A percentile compares a stretch with the other conserved stretches of the same genome.
phyloP scores from a whole-genome alignment of 2,888 invertebrate genomes.

The Andricus quercusramuli region DNA sequence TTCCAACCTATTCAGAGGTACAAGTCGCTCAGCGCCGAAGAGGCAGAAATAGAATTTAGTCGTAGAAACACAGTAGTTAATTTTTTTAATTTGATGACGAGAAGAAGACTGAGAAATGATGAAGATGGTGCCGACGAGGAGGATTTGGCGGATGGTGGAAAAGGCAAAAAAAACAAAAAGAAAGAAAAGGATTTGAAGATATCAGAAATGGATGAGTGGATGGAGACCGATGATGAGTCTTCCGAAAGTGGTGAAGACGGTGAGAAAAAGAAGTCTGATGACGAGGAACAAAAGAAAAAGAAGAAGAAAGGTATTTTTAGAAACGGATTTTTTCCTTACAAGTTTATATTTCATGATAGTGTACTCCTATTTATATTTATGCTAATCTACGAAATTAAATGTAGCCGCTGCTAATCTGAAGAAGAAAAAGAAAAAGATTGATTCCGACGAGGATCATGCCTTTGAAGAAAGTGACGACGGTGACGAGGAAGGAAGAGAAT shows the following conservation, averaged over 20 bases:
- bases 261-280: slow-evolving; percentile 81
- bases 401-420: slow-evolving; percentile 68
- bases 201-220: slow-evolving; percentile 97
- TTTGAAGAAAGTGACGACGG: slow-evolving; percentile 98
- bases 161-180: slow-evolving; percentile 70
- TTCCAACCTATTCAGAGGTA: slow-evolving; percentile 94
- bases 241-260: slow-evolving; percentile 86
- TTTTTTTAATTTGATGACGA: slow-evolving; percentile 96
- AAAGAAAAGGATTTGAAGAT: slow-evolving; percentile 87
- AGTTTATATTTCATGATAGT: neutral
- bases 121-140: slow-evolving; percentile 83
- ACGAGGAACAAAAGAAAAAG: slow-evolving; percentile 82
- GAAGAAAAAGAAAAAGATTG: slow-evolving; percentile 88
- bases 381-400: slow-evolving; percentile 41
- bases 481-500: slow-evolving; percentile 96
- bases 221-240: slow-evolving; percentile 87
- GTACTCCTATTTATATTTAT: slow-evolving; percentile 13
- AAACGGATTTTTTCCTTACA: too few relatives aligned
- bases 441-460: slow-evolving; percentile 87
- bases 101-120: slow-evolving; percentile 90
- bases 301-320: slow-evolving; percentile 80
- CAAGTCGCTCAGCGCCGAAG: slow-evolving; percentile 97
- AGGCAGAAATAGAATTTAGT: slow-evolving; percentile 98
- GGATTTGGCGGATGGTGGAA: slow-evolving; percentile 82
- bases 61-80: slow-evolving; percentile 97